Percentiles rank a stretch among this genome's conserved stretches.
Conservation (phyloP, 2,113 vertebrate species). For the Gadus chalcogrammus region DNA sequence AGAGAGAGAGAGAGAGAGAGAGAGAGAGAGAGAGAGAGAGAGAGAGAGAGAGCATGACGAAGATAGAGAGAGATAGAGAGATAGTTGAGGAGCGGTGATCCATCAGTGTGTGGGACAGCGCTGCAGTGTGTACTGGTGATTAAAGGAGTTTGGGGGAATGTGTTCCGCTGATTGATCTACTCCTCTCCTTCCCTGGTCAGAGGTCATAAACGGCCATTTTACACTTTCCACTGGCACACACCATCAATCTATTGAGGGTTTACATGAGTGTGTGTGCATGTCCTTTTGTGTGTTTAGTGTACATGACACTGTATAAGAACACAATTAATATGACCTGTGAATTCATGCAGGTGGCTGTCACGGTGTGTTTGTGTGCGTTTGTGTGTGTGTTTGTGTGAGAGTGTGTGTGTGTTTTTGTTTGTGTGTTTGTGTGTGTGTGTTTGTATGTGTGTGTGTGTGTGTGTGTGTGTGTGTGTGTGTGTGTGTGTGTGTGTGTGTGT, state of each 20-base stretch:
- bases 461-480: neutral
- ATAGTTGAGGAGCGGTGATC: conserved; percentile 42
- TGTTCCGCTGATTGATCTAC: conserved; percentile 57
- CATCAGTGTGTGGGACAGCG: conserved; percentile 50
- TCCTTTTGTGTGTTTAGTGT: conserved; percentile 6
- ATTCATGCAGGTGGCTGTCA: neutral
- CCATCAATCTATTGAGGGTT: conserved; percentile 29
- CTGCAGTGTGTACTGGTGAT: conserved; percentile 46
- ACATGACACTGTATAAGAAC: too few species aligned
- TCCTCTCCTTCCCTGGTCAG: conserved; percentile 45
- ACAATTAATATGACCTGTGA: too few species aligned
- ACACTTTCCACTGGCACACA: conserved; percentile 37
- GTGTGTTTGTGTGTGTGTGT: too few species aligned
- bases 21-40: neutral
- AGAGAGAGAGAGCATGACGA: conserved; percentile 5
- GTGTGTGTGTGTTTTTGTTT: too few species aligned
- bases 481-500: conserved; percentile 2
- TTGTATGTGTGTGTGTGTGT: too few species aligned
- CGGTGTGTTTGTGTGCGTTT: neutral
- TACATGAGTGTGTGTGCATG: neutral
- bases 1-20: neutral
- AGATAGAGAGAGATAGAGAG: conserved; percentile 3
- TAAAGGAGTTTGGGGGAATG: conserved; percentile 35
- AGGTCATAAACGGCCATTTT: conserved; percentile 58
- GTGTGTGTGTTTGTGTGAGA: too few species aligned